A percentile compares a stretch with the other conserved stretches of the same genome.
These are phyloP conservation scores for Drosophila acutilabella DNA, from an alignment of 2,888 invertebrate genomes.

Conservation along the genomic window DNA sequence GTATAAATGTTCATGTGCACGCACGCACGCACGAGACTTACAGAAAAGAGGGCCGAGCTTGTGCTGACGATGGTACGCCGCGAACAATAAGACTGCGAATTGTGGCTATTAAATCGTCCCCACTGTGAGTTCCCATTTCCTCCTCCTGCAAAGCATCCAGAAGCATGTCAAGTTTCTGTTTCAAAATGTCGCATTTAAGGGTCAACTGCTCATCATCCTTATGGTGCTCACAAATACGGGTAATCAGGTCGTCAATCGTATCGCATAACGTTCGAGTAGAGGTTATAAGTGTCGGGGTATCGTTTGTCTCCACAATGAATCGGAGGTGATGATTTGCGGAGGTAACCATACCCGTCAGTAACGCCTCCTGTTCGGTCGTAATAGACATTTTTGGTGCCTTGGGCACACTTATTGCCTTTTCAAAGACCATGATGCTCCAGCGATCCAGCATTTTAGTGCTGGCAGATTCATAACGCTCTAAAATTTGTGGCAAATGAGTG, in stretches of 20 bases:
- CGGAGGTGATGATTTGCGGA: slow-evolving; percentile 92
- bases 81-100: slow-evolving; percentile 80
- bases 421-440: slow-evolving; percentile 98
- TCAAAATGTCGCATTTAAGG: slow-evolving; percentile 90
- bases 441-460: slow-evolving; percentile 98
- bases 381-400: slow-evolving; percentile 86
- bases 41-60: slow-evolving; percentile 62
- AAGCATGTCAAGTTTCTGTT: slow-evolving; percentile 90
- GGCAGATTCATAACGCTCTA: slow-evolving; percentile 98
- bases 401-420: slow-evolving; percentile 89
- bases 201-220: slow-evolving; percentile 88
- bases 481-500: slow-evolving; percentile 94
- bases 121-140: slow-evolving; percentile 85
- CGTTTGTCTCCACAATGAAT: slow-evolving; percentile 93
- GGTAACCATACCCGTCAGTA: slow-evolving; percentile 90
- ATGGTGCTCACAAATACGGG: slow-evolving; percentile 87
- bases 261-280: slow-evolving; percentile 92
- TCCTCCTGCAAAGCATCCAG: slow-evolving; percentile 90
- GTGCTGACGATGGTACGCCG: slow-evolving; percentile 60
- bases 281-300: slow-evolving; percentile 89
- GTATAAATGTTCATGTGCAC: too few relatives aligned
- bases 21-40: slow-evolving; percentile 50
- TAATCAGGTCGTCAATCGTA: slow-evolving; percentile 91
- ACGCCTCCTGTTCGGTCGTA: slow-evolving; percentile 86
- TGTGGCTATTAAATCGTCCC: slow-evolving; percentile 83